phyloP scores from a whole-genome alignment of 2,113 vertebrate genomes.

The Pandion haliaetus region DNA sequence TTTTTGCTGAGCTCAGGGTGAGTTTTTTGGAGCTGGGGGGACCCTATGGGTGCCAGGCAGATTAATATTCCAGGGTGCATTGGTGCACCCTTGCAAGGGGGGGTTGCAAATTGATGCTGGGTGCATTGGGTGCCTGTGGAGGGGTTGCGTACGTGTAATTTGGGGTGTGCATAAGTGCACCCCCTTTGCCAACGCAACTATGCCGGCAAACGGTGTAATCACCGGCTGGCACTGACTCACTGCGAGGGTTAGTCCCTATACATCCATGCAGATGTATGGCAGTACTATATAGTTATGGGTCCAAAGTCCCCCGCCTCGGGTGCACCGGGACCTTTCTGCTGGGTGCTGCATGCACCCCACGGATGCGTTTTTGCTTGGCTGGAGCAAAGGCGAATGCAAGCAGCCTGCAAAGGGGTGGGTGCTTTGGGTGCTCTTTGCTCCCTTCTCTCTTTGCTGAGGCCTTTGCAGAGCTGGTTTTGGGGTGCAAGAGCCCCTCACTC shows the following conservation, averaged over 20 bases:
- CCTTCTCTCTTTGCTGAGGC: too few relatives aligned
- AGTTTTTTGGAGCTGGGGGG: background rate
- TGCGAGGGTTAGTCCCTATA: too few relatives aligned
- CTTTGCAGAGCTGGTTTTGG: background rate
- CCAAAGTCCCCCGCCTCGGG: accelerated
- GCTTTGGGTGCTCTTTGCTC: background rate
- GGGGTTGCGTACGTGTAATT: too few relatives aligned
- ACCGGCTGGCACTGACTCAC: background rate
- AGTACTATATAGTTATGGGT: accelerated
- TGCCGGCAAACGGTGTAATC: background rate
- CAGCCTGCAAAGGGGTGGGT: background rate
- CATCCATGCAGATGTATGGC: accelerated
- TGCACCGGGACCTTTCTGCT: background rate
- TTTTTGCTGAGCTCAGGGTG: background rate
- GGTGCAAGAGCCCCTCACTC: accelerated
- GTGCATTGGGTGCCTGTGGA: accelerated
- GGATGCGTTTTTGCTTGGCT: accelerated
- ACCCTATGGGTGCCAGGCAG: background rate
- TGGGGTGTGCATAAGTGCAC: accelerated
- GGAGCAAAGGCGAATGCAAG: accelerated
- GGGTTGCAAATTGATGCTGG: background rate
- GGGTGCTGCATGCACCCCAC: accelerated
- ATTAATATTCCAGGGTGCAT: accelerated
- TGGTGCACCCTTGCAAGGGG: too few relatives aligned
- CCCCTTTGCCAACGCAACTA: background rate